phyloP scores from a whole-genome alignment of 2,888 invertebrate genomes.

The Trissolcus japonicus region DNA sequence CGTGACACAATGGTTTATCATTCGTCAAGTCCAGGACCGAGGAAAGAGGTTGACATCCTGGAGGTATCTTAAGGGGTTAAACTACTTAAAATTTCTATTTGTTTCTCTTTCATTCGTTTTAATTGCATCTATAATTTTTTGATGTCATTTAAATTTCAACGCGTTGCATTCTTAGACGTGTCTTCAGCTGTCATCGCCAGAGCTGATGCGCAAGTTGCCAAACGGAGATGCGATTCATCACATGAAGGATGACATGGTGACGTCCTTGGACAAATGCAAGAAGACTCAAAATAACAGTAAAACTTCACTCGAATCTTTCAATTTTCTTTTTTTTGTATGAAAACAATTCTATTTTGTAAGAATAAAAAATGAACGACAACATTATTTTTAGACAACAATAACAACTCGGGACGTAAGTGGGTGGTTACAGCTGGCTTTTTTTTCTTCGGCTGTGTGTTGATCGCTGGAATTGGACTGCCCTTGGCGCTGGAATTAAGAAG shows the following conservation, averaged over 20 bases:
- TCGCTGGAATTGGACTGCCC: constrained; percentile 77
- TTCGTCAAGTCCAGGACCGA: constrained; percentile 67
- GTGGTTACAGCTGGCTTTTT: constrained; percentile 70
- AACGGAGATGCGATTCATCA: constrained; percentile 70
- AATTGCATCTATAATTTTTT: no score
- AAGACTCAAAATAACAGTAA: constrained; percentile 62
- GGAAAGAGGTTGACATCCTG: constrained; percentile 72
- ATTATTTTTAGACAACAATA: constrained; percentile 61
- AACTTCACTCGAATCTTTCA: neutral
- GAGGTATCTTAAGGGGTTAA: constrained; percentile 64
- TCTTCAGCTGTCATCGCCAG: constrained; percentile 73
- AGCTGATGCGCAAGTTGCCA: constrained; percentile 73
- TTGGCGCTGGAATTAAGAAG: constrained; percentile 79
- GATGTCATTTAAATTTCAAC: no score
- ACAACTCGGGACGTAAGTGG: constrained; percentile 66
- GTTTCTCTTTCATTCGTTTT: no score
- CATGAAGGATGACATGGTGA: constrained; percentile 65
- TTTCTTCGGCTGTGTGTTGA: constrained; percentile 72
- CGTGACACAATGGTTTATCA: constrained; percentile 71
- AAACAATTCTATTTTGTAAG: no score
- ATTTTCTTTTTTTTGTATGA: no score
- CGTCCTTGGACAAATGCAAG: constrained; percentile 65
- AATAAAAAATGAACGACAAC: no score
- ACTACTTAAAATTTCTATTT: neutral
- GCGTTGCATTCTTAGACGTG: constrained; percentile 67